Evolutionary conservation across 2,888 invertebrate species (phyloP).

Genomic region (Clunio marinus): DNA sequence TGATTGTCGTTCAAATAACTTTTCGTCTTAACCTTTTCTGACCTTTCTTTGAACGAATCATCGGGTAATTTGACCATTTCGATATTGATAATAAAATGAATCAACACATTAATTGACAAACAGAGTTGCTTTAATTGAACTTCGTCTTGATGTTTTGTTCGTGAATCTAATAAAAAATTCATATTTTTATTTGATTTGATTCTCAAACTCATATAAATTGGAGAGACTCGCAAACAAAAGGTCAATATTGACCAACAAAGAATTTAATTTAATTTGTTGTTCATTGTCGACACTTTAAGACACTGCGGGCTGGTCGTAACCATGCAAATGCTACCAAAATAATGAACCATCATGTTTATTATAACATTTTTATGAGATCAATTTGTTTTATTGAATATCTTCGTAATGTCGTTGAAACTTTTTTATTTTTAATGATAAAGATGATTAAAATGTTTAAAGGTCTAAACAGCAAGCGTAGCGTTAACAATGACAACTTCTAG

Average conservation of each 20-base stretch:
- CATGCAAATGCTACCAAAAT: background rate
- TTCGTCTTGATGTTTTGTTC: background rate
- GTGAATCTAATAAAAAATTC: background rate
- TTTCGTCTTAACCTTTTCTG: background rate
- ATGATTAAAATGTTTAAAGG: background rate
- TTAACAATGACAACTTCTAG: slow-evolving; percentile 12
- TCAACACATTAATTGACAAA: slow-evolving; percentile 12
- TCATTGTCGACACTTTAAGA: background rate
- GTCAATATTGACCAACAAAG: slow-evolving; percentile 38
- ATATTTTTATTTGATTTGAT: background rate
- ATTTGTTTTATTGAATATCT: no score
- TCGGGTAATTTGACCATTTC: background rate
- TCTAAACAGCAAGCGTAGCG: background rate
- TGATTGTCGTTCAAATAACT: background rate
- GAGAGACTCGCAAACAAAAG: slow-evolving; percentile 6
- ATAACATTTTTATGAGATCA: background rate
- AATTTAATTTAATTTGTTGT: slow-evolving; percentile 34
- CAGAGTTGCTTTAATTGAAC: background rate
- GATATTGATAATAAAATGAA: background rate
- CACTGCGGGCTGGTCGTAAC: background rate
- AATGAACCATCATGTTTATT: background rate
- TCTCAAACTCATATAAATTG: background rate
- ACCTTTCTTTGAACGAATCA: background rate
- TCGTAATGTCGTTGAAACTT: no score
- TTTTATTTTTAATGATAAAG: background rate